Evolutionary conservation across 2,888 invertebrate species (phyloP).

Genomic region (Hololepta plana): DNA sequence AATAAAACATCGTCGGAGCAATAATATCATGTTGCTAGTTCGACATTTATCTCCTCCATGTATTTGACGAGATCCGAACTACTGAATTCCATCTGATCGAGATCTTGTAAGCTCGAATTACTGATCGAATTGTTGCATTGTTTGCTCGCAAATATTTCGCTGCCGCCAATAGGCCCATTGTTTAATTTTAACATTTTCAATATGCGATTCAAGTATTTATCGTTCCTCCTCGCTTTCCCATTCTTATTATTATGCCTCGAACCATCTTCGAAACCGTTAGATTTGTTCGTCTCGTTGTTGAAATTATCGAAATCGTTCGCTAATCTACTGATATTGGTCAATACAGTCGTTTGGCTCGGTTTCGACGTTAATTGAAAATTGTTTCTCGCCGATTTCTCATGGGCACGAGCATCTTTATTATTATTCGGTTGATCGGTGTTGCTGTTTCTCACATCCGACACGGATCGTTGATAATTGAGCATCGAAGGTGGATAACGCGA

Average conservation of each 20-base stretch:
- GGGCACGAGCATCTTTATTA: no score
- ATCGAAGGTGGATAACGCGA: constrained; percentile 13
- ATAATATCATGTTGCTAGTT: no score
- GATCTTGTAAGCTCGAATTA: constrained; percentile 56
- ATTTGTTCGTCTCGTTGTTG: constrained; percentile 5
- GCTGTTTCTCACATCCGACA: constrained; percentile 5
- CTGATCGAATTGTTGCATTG: constrained; percentile 40
- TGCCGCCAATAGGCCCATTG: no score
- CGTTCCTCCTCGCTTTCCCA: no score
- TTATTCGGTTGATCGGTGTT: not conserved
- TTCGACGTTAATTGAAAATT: constrained; percentile 13
- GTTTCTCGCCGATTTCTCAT: no score
- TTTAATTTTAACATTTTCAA: no score
- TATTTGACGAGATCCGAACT: constrained; percentile 48
- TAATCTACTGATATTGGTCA: constrained; percentile 19
- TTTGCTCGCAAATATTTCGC: constrained; percentile 6
- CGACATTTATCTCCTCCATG: constrained; percentile 46
- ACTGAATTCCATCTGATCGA: constrained; percentile 47
- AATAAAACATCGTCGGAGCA: no score
- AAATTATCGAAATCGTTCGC: no score
- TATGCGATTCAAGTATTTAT: no score
- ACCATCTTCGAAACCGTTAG: constrained; percentile 3
- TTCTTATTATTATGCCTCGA: no score
- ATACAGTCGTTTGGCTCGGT: constrained; percentile 19
- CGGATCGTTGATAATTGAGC: constrained; percentile 10